Base-by-base conservation (phyloP, 2,888 invertebrate genomes). In the Calameuta pallipes region DNA sequence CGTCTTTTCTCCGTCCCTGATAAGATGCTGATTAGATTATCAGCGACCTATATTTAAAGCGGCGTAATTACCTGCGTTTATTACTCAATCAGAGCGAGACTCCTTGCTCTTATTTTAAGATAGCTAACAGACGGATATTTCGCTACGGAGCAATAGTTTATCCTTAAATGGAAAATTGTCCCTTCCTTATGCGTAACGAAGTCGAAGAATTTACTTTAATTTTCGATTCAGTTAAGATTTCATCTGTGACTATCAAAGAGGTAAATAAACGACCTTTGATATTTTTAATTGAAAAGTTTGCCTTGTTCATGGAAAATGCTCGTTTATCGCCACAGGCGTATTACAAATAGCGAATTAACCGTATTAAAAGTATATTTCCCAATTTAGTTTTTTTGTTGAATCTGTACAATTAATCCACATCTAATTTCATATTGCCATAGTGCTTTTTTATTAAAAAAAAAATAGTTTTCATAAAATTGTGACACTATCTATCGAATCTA, bases 1-100 rank as follows among this genome's bases (percentile, higher is more conserved):
- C 68, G 78, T 73, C 78, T 73, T 78, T 70, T 75, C 71, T 76
- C 73, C 35, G 68, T 76, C 73, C 76, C 69, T 78, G 78, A 78
- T 78, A 76, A 78, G 78, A 78, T 78, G 78, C 76, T 78, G 78
- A 78, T 78, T 78, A 78, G 78, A 78, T 78, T 78, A 78, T 71
- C n/a, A 41, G 41, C 71, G 71, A 71, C 78, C 73, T 76, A 70
- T 69, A 78, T 78, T 79, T 75, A 31, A 75, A 70, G 73, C 33
- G 70, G 74, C 73, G 77, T 71, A 68, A 70, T 81, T 77, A 79
- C 81, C 74, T 74, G 13, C 74, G 70, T 75, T 75, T 76, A 77
- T 76, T 76, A 76, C 79, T 82, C 79, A 79, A 80, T 82, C 82
- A 76, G 79, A 78, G 78, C 33, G 73, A 78, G 80, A 75, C 56